phyloP scores from a whole-genome alignment of 2,888 invertebrate species.

The Diarsia dahlii region DNA sequence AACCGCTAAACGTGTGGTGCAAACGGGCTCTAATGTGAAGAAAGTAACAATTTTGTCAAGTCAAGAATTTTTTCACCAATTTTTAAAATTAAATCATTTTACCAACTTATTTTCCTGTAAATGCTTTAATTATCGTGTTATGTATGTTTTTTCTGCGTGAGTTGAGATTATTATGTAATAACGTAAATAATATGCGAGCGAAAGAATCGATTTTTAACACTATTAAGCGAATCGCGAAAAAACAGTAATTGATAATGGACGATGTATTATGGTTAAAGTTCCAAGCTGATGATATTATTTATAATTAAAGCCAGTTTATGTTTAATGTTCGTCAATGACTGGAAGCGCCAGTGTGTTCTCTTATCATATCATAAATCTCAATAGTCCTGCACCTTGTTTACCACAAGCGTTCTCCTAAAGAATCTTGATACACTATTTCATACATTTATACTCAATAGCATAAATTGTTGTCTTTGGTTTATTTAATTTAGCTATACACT shows the following conservation, averaged over 20 bases:
- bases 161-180: constrained; percentile 2
- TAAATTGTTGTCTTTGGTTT: constrained; percentile 60
- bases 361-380: constrained; percentile 20
- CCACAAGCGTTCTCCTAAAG: neutral
- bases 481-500: constrained; percentile 34
- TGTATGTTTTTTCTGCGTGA: neutral
- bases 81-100: too few relatives aligned
- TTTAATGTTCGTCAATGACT: neutral
- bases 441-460: constrained; percentile 7
- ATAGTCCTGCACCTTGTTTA: neutral
- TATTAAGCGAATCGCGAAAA: neutral
- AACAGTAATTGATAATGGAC: neutral
- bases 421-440: neutral
- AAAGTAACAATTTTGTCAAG: neutral
- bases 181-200: constrained; percentile 10
- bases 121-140: too few relatives aligned
- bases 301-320: neutral
- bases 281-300: neutral
- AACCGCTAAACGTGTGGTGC: neutral
- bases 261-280: neutral
- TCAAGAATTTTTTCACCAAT: too few relatives aligned
- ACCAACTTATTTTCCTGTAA: neutral
- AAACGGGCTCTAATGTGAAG: neutral
- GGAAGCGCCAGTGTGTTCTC: constrained; percentile 28
- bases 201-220: constrained; percentile 16